These are phyloP conservation scores for Heteromormyrus szaboi DNA, from an alignment of 2,797 vertebrate genomes.

Conservation along the genomic window DNA sequence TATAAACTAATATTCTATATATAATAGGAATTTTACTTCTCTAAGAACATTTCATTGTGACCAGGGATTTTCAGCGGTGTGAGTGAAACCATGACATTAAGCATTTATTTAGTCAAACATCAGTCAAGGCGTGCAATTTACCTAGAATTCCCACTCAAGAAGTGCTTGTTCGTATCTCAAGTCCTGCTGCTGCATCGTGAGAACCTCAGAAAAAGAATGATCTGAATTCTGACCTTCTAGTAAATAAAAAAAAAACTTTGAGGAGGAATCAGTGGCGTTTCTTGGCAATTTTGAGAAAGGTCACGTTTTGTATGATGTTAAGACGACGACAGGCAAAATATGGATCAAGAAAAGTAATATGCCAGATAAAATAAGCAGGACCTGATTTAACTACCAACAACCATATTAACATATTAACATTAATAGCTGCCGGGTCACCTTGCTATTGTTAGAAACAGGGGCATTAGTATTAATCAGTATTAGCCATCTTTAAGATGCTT, in stretches of 20 bases:
- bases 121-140: slow-evolving; percentile 33
- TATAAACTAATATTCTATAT: neutral
- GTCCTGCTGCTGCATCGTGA: slow-evolving; percentile 12
- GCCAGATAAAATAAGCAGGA: neutral
- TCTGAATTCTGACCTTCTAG: neutral
- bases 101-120: slow-evolving; percentile 40
- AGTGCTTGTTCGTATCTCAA: slow-evolving; percentile 14
- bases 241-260: slow-evolving; percentile 6
- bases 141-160: slow-evolving; percentile 45
- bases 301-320: slow-evolving; percentile 19
- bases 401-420: slow-evolving; percentile 10
- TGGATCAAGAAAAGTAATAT: neutral
- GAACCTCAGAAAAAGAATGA: neutral
- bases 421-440: neutral
- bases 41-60: neutral
- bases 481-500: neutral
- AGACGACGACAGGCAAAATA: neutral
- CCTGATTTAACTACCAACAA: slow-evolving; percentile 13
- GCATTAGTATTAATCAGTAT: neutral
- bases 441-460: slow-evolving; percentile 12
- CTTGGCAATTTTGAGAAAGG: slow-evolving; percentile 22
- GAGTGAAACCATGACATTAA: slow-evolving; percentile 40
- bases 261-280: slow-evolving; percentile 12
- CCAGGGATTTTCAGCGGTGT: slow-evolving; percentile 43
- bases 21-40: slow-evolving; percentile 22